These are phyloP conservation scores for Palloptera scutellata DNA, from an alignment of 2,888 invertebrate species.

Conservation along the genomic window DNA sequence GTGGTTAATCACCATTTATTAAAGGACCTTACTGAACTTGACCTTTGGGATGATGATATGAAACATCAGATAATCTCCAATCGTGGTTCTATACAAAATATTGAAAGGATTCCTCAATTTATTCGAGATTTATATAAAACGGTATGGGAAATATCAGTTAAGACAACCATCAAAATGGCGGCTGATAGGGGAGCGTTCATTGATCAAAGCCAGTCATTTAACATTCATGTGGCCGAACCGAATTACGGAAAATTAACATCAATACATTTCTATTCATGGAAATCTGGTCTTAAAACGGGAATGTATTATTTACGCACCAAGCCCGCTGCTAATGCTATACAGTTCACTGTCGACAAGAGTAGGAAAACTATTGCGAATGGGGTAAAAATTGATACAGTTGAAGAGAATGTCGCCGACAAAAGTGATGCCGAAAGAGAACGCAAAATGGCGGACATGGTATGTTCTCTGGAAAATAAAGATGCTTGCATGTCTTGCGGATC, in stretches of 20 bases:
- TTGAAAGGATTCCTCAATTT: constrained; percentile 83
- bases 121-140: constrained; percentile 92
- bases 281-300: constrained; percentile 95
- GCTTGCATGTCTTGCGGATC: constrained; percentile 89
- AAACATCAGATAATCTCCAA: constrained; percentile 91
- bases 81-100: constrained; percentile 92
- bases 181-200: constrained; percentile 98
- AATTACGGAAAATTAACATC: constrained; percentile 93
- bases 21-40: constrained; percentile 88
- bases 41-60: constrained; percentile 95
- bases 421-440: constrained; percentile 56
- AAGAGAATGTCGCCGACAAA: constrained; percentile 38
- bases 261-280: constrained; percentile 99
- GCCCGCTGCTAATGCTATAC: constrained; percentile 94
- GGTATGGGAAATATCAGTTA: constrained; percentile 97
- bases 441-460: constrained; percentile 80
- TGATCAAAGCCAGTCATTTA: constrained; percentile 98
- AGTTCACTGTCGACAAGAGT: constrained; percentile 95
- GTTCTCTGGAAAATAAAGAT: constrained; percentile 87
- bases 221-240: constrained; percentile 95
- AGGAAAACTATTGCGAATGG: constrained; percentile 63
- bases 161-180: constrained; percentile 93
- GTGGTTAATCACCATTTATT: constrained; percentile 96
- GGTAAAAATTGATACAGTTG: constrained; percentile 7
- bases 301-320: constrained; percentile 99